These are phyloP conservation scores for Coregonus clupeaformis DNA, from an alignment of 2,113 vertebrate genomes.

Conservation along the genomic window DNA sequence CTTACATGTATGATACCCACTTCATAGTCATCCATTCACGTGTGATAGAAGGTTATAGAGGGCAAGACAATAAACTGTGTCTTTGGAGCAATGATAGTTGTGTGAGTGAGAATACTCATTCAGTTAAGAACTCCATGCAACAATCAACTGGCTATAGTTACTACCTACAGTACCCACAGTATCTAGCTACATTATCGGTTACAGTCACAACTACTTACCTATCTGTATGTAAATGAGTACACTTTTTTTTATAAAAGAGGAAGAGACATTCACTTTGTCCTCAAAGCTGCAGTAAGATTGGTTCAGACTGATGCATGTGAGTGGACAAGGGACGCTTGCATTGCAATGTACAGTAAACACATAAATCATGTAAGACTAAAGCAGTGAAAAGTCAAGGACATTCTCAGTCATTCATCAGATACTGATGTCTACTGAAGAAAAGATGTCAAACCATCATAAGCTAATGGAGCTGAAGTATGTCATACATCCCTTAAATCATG, in stretches of 20 bases:
- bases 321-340: constrained; percentile 47
- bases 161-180: constrained; percentile 33
- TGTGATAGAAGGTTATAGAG: constrained; percentile 41
- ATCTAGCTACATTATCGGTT: constrained; percentile 51
- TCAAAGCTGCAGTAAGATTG: constrained; percentile 70
- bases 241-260: constrained; percentile 9
- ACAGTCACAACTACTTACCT: constrained; percentile 56
- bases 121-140: constrained; percentile 65
- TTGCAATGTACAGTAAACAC: constrained; percentile 46
- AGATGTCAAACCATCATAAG: constrained; percentile 66
- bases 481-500: constrained; percentile 63
- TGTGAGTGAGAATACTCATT: constrained; percentile 57
- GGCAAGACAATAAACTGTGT: constrained; percentile 58
- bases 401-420: constrained; percentile 72
- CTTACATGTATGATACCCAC: not conserved
- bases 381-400: constrained; percentile 69
- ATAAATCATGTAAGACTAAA: constrained; percentile 63
- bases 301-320: constrained; percentile 42
- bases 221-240: constrained; percentile 30
- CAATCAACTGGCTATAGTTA: constrained; percentile 55
- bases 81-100: constrained; percentile 65
- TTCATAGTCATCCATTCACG: constrained; percentile 36
- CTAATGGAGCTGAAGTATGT: constrained; percentile 57
- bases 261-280: constrained; percentile 72
- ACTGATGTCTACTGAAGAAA: constrained; percentile 67